phyloP scores from a whole-genome alignment of 2,113 vertebrate genomes.

The Echinops telfairi region DNA sequence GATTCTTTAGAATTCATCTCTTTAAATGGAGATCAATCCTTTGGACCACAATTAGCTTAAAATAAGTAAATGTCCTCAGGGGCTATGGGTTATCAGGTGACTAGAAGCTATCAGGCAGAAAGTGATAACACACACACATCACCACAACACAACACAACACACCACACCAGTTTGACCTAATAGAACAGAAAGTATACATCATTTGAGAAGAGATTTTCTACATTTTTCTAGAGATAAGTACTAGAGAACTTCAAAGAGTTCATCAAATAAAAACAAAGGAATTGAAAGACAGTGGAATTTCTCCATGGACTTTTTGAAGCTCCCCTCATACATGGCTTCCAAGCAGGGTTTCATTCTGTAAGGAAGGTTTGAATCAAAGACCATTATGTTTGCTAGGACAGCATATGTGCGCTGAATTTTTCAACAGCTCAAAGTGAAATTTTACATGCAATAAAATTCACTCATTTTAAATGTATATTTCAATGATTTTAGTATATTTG shows the following conservation, averaged over 20 bases:
- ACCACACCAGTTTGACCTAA: not conserved
- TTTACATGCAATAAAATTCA: slow-evolving; percentile 11
- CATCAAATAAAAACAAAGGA: no score
- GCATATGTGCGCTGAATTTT: not conserved
- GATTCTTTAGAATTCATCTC: not conserved
- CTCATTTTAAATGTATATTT: not conserved
- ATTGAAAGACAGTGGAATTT: no score
- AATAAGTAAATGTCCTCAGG: slow-evolving; percentile 30
- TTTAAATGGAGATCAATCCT: slow-evolving; percentile 49
- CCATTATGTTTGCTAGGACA: not conserved
- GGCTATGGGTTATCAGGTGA: not conserved
- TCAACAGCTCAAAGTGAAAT: not conserved
- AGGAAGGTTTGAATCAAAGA: not conserved
- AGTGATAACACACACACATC: not conserved
- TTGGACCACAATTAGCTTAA: slow-evolving; percentile 35
- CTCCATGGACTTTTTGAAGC: no score
- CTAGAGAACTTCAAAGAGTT: no score
- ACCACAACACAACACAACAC: no score
- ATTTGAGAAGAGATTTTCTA: not conserved
- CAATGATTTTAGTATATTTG: not conserved
- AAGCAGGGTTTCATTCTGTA: slow-evolving; percentile 9
- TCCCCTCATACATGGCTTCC: not conserved
- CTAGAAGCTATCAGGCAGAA: slow-evolving; percentile 48
- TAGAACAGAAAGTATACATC: not conserved
- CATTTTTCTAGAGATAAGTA: not conserved